These are phyloP conservation scores for Trypoxylus dichotomus DNA, from an alignment of 1,140 invertebrate species.

Conservation along the genomic window DNA sequence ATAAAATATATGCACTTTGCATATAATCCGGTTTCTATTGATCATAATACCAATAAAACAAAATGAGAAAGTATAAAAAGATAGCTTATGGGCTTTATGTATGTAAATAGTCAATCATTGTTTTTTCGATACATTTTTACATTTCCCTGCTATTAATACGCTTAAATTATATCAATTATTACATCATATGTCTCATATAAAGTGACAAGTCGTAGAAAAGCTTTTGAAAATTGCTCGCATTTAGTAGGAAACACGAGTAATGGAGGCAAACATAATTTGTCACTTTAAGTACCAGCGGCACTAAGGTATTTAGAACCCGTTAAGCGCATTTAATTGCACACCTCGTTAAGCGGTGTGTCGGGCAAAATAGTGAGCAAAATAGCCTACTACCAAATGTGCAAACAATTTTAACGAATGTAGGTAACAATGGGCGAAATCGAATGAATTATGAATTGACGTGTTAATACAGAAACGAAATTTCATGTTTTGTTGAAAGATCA, in stretches of 20 bases:
- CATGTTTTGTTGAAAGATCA: neutral
- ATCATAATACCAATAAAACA: too few relatives aligned
- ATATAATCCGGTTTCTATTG: too few relatives aligned
- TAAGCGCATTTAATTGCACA: neutral
- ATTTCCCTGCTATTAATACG: too few relatives aligned
- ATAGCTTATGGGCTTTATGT: too few relatives aligned
- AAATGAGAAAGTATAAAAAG: too few relatives aligned
- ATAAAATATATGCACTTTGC: too few relatives aligned
- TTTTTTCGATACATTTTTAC: too few relatives aligned
- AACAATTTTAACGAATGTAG: neutral
- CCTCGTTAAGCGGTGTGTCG: constrained; percentile 3
- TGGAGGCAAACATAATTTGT: neutral
- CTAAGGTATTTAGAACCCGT: neutral
- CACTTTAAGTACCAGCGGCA: neutral
- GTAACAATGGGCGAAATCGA: neutral
- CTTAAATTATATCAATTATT: too few relatives aligned
- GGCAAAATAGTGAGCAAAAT: neutral
- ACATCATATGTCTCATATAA: too few relatives aligned
- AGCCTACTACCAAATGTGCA: neutral
- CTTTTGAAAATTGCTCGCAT: neutral
- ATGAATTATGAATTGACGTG: neutral
- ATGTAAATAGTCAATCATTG: too few relatives aligned
- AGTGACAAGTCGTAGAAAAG: neutral
- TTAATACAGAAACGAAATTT: neutral
- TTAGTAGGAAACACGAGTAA: neutral